phyloP scores from a whole-genome alignment of 1,140 invertebrate species.

The Lepidurus arcticus region DNA sequence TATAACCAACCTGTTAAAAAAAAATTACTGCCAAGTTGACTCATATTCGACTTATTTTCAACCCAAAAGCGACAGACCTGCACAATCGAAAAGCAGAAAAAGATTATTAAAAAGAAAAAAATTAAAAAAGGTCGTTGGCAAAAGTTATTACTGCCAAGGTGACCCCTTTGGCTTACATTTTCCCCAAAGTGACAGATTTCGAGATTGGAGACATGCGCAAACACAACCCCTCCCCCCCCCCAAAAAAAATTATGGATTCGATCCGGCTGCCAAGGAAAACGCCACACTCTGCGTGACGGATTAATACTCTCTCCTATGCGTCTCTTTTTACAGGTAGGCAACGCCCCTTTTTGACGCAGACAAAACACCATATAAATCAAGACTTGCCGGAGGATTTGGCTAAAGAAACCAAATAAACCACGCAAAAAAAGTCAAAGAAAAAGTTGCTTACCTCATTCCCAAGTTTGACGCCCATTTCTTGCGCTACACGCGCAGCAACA shows the following conservation, averaged over 20 bases:
- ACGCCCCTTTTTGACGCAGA: neutral
- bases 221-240: too few relatives aligned
- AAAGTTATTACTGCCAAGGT: neutral
- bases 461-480: slow-evolving; percentile 57
- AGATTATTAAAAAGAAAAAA: neutral
- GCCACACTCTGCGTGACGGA: neutral
- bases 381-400: neutral
- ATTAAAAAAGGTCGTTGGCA: neutral
- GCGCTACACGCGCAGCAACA: slow-evolving; percentile 64
- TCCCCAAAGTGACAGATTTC: too few relatives aligned
- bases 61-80: neutral
- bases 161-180: too few relatives aligned
- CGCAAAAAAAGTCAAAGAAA: neutral
- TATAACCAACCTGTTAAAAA: slow-evolving; percentile 59
- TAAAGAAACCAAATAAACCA: neutral
- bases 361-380: neutral
- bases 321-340: neutral
- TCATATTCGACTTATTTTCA: neutral
- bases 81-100: too few relatives aligned
- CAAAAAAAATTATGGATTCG: slow-evolving; percentile 22
- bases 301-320: neutral
- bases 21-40: neutral
- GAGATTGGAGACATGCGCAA: too few relatives aligned
- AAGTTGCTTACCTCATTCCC: slow-evolving; percentile 50
- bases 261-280: neutral